Percentiles rank a stretch among this genome's conserved stretches.
Conservation (phyloP, 2,797 vertebrate species). For the Pampus argenteus region DNA sequence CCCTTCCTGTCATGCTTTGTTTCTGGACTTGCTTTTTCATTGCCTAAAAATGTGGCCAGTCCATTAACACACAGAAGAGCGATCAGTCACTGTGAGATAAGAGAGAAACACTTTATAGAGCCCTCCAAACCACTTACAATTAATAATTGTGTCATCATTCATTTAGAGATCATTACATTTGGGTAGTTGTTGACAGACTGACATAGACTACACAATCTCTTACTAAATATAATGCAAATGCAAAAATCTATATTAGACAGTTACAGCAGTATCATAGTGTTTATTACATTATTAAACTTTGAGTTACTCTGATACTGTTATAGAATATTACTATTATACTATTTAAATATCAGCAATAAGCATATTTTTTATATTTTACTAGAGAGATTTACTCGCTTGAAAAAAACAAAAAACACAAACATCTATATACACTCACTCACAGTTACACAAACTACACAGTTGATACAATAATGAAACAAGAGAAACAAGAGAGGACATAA, state of each 20-base stretch:
- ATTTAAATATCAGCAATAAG: neutral
- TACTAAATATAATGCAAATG: slow-evolving; percentile 4
- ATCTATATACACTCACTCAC: neutral
- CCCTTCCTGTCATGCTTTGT: slow-evolving; percentile 48
- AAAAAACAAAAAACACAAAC: no score
- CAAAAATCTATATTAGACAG: slow-evolving; percentile 11
- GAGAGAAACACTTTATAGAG: slow-evolving; percentile 39
- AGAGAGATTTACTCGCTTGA: no score
- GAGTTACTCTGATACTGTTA: neutral
- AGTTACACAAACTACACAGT: no score
- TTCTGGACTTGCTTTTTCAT: slow-evolving; percentile 48
- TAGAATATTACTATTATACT: neutral
- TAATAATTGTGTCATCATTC: slow-evolving; percentile 19
- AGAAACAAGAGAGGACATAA: neutral
- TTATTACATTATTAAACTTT: neutral
- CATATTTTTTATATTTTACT: no score
- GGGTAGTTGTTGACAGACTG: slow-evolving; percentile 6
- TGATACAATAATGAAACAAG: no score
- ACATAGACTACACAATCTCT: neutral
- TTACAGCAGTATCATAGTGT: neutral
- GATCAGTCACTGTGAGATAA: slow-evolving; percentile 35
- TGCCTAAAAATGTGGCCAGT: slow-evolving; percentile 38
- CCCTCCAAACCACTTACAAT: slow-evolving; percentile 18
- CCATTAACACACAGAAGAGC: slow-evolving; percentile 18
- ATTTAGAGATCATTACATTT: slow-evolving; percentile 20